A percentile compares a stretch with the other conserved stretches of the same genome.
Evolutionary conservation across 2,113 vertebrate genomes (phyloP).

Genomic region (Neopipo cinnamomea): DNA sequence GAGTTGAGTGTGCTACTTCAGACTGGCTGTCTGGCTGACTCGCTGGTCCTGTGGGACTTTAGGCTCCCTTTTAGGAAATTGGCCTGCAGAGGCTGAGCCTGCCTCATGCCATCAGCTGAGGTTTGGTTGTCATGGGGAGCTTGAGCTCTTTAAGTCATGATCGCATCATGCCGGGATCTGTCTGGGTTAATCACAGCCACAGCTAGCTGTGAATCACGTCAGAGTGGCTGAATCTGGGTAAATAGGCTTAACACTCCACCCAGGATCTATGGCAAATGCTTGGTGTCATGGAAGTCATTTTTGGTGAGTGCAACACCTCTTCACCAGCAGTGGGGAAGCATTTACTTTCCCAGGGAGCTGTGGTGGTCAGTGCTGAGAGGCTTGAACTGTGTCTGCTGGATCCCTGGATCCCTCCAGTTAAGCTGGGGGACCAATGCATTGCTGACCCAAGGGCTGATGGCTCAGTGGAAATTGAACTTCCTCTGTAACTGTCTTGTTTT

Average conservation of each 20-base stretch:
- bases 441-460: neutral
- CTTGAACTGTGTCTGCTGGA: neutral
- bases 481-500: neutral
- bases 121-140: constrained; percentile 36
- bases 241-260: constrained; percentile 3
- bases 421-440: neutral
- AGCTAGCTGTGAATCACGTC: neutral
- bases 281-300: neutral
- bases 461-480: neutral
- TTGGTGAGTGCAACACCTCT: neutral
- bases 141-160: constrained; percentile 32
- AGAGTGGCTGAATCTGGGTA: constrained; percentile 11
- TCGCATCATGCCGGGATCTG: constrained; percentile 10
- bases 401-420: neutral
- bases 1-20: neutral
- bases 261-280: neutral
- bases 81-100: neutral
- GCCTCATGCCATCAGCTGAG: neutral
- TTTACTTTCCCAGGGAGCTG: neutral
- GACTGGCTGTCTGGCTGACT: neutral
- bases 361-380: neutral
- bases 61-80: neutral
- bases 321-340: neutral
- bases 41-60: neutral
- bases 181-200: constrained; percentile 16